These are phyloP conservation scores for Malurus splendens DNA, from an alignment of 2,797 vertebrate genomes.

Conservation along the genomic window DNA sequence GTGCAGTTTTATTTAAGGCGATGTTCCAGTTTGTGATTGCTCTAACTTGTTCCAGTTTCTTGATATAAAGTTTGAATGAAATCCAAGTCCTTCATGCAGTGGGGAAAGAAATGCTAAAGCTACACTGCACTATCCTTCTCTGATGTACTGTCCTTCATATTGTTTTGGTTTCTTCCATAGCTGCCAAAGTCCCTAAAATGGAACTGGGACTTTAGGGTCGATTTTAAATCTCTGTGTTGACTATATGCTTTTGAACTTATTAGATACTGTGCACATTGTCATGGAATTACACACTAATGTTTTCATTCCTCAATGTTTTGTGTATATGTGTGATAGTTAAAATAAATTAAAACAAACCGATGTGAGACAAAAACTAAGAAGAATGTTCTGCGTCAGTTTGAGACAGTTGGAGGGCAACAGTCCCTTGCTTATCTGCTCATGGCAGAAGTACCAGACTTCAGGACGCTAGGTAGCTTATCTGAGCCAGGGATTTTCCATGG, in stretches of 20 bases:
- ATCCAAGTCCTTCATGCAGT: slow-evolving; percentile 82
- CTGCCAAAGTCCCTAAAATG: slow-evolving; percentile 74
- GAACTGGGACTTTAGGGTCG: slow-evolving; percentile 67
- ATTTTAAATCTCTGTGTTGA: slow-evolving; percentile 63
- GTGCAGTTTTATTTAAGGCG: slow-evolving; percentile 95
- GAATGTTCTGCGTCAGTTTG: slow-evolving; percentile 66
- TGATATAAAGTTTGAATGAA: slow-evolving; percentile 79
- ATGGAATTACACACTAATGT: slow-evolving; percentile 74
- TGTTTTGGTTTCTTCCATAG: slow-evolving; percentile 81
- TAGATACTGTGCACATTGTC: slow-evolving; percentile 73
- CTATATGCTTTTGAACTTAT: slow-evolving; percentile 57
- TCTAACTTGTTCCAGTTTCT: slow-evolving; percentile 74
- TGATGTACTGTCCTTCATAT: slow-evolving; percentile 69
- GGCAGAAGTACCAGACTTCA: slow-evolving; percentile 87
- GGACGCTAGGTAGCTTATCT: slow-evolving; percentile 87
- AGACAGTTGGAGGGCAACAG: slow-evolving; percentile 66
- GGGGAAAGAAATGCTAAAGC: slow-evolving; percentile 75
- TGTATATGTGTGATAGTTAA: slow-evolving; percentile 77
- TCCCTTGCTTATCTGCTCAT: slow-evolving; percentile 86
- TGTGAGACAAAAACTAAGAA: slow-evolving; percentile 71
- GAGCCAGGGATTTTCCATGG: slow-evolving; percentile 97
- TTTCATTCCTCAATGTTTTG: slow-evolving; percentile 88
- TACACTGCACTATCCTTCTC: slow-evolving; percentile 75
- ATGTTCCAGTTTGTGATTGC: slow-evolving; percentile 89
- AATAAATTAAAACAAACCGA: slow-evolving; percentile 98